Evolutionary conservation across 1,140 invertebrate genomes (phyloP), one percentile per base, ranked within the genome.

Genomic region (Portunus trituberculatus): DNA sequence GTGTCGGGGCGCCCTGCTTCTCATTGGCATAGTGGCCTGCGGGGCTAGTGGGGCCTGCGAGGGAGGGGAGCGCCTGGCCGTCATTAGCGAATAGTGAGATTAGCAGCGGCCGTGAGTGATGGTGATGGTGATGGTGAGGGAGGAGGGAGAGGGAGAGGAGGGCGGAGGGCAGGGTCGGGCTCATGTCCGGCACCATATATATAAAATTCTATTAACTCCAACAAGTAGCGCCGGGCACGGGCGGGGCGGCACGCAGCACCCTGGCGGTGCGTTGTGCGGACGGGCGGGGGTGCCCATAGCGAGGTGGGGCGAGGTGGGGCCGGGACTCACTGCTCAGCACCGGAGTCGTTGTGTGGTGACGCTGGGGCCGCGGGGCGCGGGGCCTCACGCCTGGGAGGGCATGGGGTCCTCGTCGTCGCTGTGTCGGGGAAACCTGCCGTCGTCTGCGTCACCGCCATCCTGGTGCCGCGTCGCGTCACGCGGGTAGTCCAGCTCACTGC

Each of bases 151-250:
- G 32, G 10, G 52, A 39, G 45, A 29, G 48, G 84, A 46, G 25
- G 90, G 45, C 20, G 4, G 10, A 29, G 94, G 91, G 52, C 84
- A 86, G 84, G 82, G 20, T 86, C 91, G 20, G 31, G 91, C 86
- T 14, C 84, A 59, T 95, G 46, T 91, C 46, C 82, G 83, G 76
- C 84, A 91, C 94, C 94, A n/a, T 4, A 93, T 95, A 95, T 95
- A 95, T 95, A 95, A 93, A 93, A 92, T 89, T 95, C 91, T 93
- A 20, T 92, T 59, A 95, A 95, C 94, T 95, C 94, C 94, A 95
- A 95, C 94, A 95, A 95, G 94, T 39, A 91, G 94, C 91, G 84
- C 48, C 91, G 89, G 46, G 94, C 46, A 84, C 25, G 91, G 91
- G 31, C 91, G 52, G 52, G n/a, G 84, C 67, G 94, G 83, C 94